Percentiles rank a stretch among this genome's conserved stretches.
These are phyloP conservation scores for Ophiodon elongatus DNA, from an alignment of 2,113 vertebrate genomes.

Conservation along the genomic window DNA sequence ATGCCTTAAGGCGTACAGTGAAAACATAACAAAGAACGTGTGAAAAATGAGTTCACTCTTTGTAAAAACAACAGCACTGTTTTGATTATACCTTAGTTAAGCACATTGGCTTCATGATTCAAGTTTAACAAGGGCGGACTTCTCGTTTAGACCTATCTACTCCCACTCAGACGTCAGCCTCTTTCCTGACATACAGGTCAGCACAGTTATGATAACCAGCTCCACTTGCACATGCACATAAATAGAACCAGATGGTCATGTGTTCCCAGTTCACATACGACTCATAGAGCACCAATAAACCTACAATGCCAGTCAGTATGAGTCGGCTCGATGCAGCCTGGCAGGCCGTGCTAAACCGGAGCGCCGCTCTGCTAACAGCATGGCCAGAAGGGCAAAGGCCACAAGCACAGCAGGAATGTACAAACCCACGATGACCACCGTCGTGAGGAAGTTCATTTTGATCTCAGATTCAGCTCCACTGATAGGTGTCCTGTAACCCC, in stretches of 20 bases:
- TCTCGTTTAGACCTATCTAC: not conserved
- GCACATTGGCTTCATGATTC: not conserved
- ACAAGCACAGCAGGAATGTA: slow-evolving; percentile 43
- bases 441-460: not conserved
- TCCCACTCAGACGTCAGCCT: slow-evolving; percentile 21
- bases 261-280: slow-evolving; percentile 21
- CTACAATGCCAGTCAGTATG: slow-evolving; percentile 9
- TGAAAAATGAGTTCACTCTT: not conserved
- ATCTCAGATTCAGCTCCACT: not conserved
- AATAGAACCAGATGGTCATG: slow-evolving; percentile 35
- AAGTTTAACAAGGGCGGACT: not conserved
- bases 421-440: slow-evolving; percentile 9
- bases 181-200: slow-evolving; percentile 14
- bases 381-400: slow-evolving; percentile 55
- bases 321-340: slow-evolving; percentile 41
- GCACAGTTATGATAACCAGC: slow-evolving; percentile 26
- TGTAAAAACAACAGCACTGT: no score
- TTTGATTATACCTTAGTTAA: not conserved
- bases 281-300: slow-evolving; percentile 20
- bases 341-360: slow-evolving; percentile 17
- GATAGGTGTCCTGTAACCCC: not conserved
- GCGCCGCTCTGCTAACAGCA: slow-evolving; percentile 30
- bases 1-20: not conserved
- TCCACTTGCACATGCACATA: slow-evolving; percentile 33
- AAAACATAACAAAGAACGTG: not conserved